A percentile compares a stretch with the other conserved stretches of the same genome.
Conservation (phyloP, 1,140 invertebrate species). For the Drosophila melanica region DNA sequence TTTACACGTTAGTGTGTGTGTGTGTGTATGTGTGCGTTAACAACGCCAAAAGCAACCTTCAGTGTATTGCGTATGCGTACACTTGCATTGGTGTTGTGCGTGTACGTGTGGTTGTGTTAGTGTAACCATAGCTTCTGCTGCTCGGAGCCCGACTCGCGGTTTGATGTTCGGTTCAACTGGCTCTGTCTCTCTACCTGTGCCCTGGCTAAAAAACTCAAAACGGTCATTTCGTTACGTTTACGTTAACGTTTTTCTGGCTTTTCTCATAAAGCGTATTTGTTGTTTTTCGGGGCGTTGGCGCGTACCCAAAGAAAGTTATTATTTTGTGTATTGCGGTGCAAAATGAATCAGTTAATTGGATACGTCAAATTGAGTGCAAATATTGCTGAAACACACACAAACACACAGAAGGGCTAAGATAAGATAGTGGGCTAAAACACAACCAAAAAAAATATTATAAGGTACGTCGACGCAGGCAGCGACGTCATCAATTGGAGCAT, state of each 20-base stretch:
- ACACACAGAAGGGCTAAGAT: constrained; percentile 13
- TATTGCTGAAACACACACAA: background rate
- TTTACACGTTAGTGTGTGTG: constrained; percentile 11
- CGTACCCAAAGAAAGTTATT: constrained; percentile 58
- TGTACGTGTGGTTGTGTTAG: constrained; percentile 39
- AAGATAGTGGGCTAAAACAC: constrained; percentile 45
- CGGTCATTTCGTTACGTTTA: constrained; percentile 75
- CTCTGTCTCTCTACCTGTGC: constrained; percentile 41
- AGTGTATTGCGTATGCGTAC: constrained; percentile 29
- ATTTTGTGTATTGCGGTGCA: constrained; percentile 3
- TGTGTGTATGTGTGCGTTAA: constrained; percentile 50
- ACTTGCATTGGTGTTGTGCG: constrained; percentile 19
- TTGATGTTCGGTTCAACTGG: constrained; percentile 49
- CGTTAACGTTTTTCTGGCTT: constrained; percentile 59
- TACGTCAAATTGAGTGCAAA: constrained; percentile 21
- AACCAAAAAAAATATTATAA: constrained; percentile 47
- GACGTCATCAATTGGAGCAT: constrained; percentile 74
- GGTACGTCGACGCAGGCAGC: constrained; percentile 32
- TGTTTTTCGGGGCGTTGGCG: constrained; percentile 71
- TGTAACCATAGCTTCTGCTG: constrained; percentile 20
- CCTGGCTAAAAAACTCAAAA: constrained; percentile 61
- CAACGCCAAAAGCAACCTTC: constrained; percentile 52
- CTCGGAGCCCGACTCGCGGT: constrained; percentile 29
- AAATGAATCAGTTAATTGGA: constrained; percentile 20
- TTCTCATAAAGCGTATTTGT: constrained; percentile 34